These are phyloP conservation scores for Polydrusus tereticollis DNA, from an alignment of 2,888 invertebrate genomes.

Conservation along the genomic window DNA sequence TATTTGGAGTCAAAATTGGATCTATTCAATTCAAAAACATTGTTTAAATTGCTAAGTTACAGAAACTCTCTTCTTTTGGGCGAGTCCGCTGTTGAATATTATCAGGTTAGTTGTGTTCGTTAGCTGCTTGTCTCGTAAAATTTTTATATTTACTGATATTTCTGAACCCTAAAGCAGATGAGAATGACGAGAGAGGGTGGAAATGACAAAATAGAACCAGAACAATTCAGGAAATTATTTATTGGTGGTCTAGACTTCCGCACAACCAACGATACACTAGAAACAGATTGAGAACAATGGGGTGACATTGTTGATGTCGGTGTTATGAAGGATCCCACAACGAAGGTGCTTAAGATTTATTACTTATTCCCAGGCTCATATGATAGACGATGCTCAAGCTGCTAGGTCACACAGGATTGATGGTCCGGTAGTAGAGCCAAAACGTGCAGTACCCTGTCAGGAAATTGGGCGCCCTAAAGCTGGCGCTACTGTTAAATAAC, in stretches of 20 bases:
- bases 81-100: background rate
- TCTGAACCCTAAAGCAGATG: background rate
- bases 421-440: conserved; percentile 95
- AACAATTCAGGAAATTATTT: conserved; percentile 91
- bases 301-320: conserved; percentile 97
- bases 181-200: conserved; percentile 17
- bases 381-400: conserved; percentile 96
- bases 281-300: conserved; percentile 96
- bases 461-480: conserved; percentile 94
- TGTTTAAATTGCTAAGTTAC: too few relatives aligned
- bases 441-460: conserved; percentile 89
- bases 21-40: too few relatives aligned
- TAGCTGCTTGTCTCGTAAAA: background rate
- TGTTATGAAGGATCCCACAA: conserved; percentile 96
- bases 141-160: background rate
- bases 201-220: conserved; percentile 76
- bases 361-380: conserved; percentile 91
- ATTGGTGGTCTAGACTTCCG: conserved; percentile 97
- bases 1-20: too few relatives aligned
- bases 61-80: background rate
- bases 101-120: background rate
- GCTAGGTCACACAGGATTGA: conserved; percentile 90
- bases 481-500: conserved; percentile 92
- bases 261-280: conserved; percentile 91
- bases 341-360: conserved; percentile 99